A percentile compares a stretch with the other conserved stretches of the same genome.
Conservation (phyloP, 2,888 invertebrate genomes). For the Heteromurus nitidus region DNA sequence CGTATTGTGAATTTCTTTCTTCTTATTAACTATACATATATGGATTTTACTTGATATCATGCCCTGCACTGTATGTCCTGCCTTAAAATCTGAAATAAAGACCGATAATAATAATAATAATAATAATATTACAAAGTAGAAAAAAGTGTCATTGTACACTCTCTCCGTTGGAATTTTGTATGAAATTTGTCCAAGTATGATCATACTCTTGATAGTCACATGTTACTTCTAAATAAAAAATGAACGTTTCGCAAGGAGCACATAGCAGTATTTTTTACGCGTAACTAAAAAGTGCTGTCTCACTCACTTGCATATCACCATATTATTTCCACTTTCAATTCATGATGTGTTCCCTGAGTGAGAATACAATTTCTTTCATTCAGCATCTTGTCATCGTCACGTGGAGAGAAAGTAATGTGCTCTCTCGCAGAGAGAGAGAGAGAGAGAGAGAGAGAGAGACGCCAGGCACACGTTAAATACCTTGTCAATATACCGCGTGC, state of each 20-base stretch:
- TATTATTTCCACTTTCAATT: not conserved
- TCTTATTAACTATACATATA: no score
- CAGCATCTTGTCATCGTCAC: not conserved
- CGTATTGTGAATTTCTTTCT: no score
- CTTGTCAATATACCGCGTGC: constrained; percentile 21
- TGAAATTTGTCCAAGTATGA: constrained; percentile 5
- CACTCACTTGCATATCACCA: not conserved
- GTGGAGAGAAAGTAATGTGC: not conserved
- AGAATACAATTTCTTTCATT: not conserved
- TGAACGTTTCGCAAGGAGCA: not conserved
- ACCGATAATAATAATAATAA: no score
- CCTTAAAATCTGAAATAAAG: no score
- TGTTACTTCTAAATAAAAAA: not conserved
- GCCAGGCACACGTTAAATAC: constrained; percentile 19
- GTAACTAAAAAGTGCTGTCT: not conserved
- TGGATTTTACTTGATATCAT: no score
- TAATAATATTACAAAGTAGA: no score
- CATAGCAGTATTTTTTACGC: not conserved
- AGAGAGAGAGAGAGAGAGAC: not conserved
- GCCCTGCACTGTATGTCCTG: not conserved
- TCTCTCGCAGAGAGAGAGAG: not conserved
- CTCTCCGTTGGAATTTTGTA: no score
- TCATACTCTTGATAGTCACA: not conserved
- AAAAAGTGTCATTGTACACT: no score
- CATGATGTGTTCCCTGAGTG: not conserved